Evolutionary conservation across 2,888 invertebrate species (phyloP).

Genomic region (Coecobrya sp.): DNA sequence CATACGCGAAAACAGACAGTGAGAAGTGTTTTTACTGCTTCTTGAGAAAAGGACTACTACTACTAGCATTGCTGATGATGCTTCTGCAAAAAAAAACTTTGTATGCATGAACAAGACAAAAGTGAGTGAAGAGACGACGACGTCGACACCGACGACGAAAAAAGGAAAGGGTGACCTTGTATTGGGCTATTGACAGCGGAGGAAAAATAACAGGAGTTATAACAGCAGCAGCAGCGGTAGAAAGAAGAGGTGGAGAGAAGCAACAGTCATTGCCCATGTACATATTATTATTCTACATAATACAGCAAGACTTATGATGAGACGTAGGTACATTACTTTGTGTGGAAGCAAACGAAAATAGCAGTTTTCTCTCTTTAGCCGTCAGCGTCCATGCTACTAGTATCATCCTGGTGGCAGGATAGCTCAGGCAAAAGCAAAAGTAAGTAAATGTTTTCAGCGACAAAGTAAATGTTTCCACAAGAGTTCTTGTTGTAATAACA

Average conservation of each 20-base stretch:
- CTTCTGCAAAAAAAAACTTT: conserved; percentile 1
- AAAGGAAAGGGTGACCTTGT: conserved; percentile 85
- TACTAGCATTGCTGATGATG: background rate
- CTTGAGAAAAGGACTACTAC: background rate
- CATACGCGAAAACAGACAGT: background rate
- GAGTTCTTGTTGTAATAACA: conserved; percentile 67
- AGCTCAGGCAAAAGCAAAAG: background rate
- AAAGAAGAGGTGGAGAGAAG: conserved; percentile 7
- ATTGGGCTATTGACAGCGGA: conserved; percentile 85
- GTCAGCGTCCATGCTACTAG: conserved; percentile 2
- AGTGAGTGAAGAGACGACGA: conserved; percentile 12
- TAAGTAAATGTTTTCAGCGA: conserved; percentile 46
- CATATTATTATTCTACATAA: background rate
- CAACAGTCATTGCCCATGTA: conserved; percentile 15
- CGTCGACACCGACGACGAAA: conserved; percentile 24
- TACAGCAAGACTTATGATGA: background rate
- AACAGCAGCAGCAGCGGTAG: conserved; percentile 44
- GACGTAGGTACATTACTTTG: background rate
- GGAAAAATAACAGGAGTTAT: conserved; percentile 51
- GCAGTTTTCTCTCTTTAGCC: conserved; percentile 11
- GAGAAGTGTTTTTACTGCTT: conserved; percentile 19
- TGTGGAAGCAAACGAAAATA: background rate
- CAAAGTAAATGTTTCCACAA: conserved; percentile 70
- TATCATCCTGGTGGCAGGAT: background rate
- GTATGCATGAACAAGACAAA: conserved; percentile 21